Conservation (phyloP, 1,140 invertebrate genomes). For the Glomeris maerens region DNA sequence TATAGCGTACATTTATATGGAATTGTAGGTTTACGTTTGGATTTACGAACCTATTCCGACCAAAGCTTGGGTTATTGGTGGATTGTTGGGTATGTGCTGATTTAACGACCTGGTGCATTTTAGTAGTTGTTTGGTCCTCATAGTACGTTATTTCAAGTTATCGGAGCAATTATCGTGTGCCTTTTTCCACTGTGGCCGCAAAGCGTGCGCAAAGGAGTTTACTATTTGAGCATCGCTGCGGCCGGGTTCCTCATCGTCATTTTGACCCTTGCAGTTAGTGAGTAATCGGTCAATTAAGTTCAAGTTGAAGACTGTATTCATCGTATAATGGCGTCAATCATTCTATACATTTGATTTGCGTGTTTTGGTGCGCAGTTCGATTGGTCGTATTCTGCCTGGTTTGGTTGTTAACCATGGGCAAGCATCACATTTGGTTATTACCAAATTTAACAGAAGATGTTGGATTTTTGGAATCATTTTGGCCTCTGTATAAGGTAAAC, state of each 20-base stretch:
- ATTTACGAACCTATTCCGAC: constrained; percentile 95
- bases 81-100: constrained; percentile 44
- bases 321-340: constrained; percentile 7
- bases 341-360: constrained; percentile 11
- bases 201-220: constrained; percentile 81
- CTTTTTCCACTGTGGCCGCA: constrained; percentile 96
- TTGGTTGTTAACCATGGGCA: constrained; percentile 75
- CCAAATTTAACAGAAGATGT: constrained; percentile 98
- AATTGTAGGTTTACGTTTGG: constrained; percentile 80
- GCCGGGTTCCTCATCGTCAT: constrained; percentile 89
- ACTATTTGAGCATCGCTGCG: constrained; percentile 87
- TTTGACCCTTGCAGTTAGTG: constrained; percentile 63
- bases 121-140: constrained; percentile 3
- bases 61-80: constrained; percentile 90
- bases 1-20: background rate
- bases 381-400: constrained; percentile 81
- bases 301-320: constrained; percentile 12
- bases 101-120: background rate
- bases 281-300: constrained; percentile 20
- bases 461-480: constrained; percentile 96
- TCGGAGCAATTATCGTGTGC: constrained; percentile 89
- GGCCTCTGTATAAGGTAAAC: constrained; percentile 85
- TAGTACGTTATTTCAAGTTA: no score
- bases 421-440: constrained; percentile 90
- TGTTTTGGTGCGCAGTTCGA: constrained; percentile 42